Conservation (phyloP, 2,797 vertebrate genomes). For the Acrossocheilus wenchowensis region DNA sequence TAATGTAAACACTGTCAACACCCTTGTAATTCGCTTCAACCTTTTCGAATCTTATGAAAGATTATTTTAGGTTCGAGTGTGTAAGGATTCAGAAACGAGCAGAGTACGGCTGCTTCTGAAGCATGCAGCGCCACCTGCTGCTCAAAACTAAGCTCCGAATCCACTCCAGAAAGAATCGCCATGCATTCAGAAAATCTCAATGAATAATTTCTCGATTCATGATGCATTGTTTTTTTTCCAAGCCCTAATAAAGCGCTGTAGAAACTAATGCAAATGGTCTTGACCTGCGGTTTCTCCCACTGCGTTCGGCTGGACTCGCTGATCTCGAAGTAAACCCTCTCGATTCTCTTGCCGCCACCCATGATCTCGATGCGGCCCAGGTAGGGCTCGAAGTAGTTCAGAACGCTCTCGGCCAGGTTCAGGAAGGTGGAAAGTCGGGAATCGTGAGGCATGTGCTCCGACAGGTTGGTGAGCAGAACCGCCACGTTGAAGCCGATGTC, state of each 20-base stretch:
- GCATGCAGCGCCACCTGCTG: too few relatives aligned
- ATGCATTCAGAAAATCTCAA: too few relatives aligned
- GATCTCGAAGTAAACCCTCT: conserved; percentile 98
- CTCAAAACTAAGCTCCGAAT: too few relatives aligned
- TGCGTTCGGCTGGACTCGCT: conserved; percentile 97
- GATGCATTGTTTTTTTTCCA: too few relatives aligned
- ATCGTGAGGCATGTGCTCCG: conserved; percentile 98
- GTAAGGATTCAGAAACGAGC: too few relatives aligned
- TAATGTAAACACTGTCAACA: too few relatives aligned
- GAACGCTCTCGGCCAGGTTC: conserved; percentile 93
- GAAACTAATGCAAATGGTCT: neutral
- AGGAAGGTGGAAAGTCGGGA: conserved; percentile 89
- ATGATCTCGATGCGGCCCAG: conserved; percentile 98
- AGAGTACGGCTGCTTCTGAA: too few relatives aligned
- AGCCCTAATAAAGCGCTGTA: neutral
- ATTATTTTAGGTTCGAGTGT: too few relatives aligned
- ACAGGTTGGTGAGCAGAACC: conserved; percentile 93
- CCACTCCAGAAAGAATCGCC: too few relatives aligned
- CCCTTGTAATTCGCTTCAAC: too few relatives aligned
- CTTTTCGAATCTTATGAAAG: too few relatives aligned
- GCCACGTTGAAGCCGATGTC: conserved; percentile 98
- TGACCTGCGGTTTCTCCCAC: conserved; percentile 98
- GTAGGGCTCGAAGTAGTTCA: conserved; percentile 96
- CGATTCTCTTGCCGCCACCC: conserved; percentile 97
- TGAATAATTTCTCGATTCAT: too few relatives aligned